These are phyloP conservation scores for Cosmia trapezina DNA, from an alignment of 2,888 invertebrate genomes.

Conservation along the genomic window DNA sequence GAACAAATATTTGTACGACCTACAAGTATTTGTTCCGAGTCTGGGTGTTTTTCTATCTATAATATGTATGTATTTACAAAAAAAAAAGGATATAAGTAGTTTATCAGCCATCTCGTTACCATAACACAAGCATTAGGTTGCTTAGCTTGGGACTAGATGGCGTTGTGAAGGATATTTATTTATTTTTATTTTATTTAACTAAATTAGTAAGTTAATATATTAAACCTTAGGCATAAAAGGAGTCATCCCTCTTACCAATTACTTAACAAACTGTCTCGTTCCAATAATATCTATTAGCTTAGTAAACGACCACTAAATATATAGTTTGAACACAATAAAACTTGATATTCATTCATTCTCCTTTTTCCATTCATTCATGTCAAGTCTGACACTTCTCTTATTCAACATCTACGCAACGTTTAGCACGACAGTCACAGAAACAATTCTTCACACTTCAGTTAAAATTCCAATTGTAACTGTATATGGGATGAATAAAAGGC, in stretches of 20 bases:
- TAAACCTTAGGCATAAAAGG: not conserved
- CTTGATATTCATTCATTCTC: not conserved
- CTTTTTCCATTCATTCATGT: not conserved
- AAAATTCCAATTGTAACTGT: constrained; percentile 56
- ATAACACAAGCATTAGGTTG: too few species aligned
- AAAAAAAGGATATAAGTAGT: too few species aligned
- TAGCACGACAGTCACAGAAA: constrained; percentile 12
- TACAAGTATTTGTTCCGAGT: too few species aligned
- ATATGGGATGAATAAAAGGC: constrained; percentile 50
- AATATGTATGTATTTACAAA: too few species aligned
- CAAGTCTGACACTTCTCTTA: not conserved
- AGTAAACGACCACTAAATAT: not conserved
- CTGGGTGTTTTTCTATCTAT: too few species aligned
- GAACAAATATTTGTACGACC: too few species aligned
- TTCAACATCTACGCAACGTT: not conserved
- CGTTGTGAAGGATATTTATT: too few species aligned
- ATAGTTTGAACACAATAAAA: not conserved
- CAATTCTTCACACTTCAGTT: constrained; percentile 37
- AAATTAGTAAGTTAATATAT: not conserved
- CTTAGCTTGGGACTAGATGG: too few species aligned
- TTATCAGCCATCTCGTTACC: too few species aligned
- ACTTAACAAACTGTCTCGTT: not conserved
- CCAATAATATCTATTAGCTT: not conserved
- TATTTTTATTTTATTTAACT: too few species aligned
- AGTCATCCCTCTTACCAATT: not conserved